A percentile compares a stretch with the other conserved stretches of the same genome.
phyloP scores from a whole-genome alignment of 2,113 vertebrate species.

The Mionectes macconnelli region DNA sequence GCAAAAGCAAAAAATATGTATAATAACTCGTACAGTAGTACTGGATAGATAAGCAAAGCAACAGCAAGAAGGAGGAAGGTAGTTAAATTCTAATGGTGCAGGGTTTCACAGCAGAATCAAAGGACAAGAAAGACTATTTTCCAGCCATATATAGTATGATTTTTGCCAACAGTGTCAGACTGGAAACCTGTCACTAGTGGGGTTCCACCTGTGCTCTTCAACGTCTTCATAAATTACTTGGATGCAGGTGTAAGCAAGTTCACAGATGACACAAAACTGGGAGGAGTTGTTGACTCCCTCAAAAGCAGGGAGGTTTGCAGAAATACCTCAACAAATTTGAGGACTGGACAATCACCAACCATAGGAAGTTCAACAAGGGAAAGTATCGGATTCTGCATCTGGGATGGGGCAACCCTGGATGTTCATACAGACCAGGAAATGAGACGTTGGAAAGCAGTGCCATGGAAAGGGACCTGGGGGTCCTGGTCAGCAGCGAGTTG shows the following conservation, averaged over 20 bases:
- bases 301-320: neutral
- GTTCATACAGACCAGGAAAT: neutral
- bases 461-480: neutral
- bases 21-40: neutral
- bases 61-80: neutral
- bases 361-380: neutral
- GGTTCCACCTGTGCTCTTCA: neutral
- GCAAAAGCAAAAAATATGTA: neutral
- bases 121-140: neutral
- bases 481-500: neutral
- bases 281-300: neutral
- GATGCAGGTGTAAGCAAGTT: neutral
- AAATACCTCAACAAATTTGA: neutral
- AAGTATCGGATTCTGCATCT: neutral
- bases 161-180: neutral
- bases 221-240: neutral
- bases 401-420: neutral
- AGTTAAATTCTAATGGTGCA: neutral
- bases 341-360: neutral
- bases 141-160: neutral
- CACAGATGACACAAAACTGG: neutral
- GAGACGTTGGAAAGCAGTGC: neutral
- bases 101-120: neutral
- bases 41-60: neutral
- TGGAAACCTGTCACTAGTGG: neutral